These are phyloP conservation scores for Opisthograptis luteolata DNA, from an alignment of 2,888 invertebrate genomes.

Conservation along the genomic window DNA sequence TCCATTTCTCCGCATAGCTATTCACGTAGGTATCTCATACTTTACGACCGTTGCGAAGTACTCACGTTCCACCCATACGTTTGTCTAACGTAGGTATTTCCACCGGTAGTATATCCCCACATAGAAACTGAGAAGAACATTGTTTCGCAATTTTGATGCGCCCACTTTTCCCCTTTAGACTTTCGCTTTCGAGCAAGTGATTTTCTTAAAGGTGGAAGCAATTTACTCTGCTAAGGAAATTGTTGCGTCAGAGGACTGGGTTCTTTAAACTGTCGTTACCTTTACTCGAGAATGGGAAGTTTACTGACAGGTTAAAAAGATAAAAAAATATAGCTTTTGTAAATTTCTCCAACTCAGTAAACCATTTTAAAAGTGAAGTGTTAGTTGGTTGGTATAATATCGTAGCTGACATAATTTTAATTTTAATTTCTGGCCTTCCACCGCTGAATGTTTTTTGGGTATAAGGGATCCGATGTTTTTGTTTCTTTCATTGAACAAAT, in stretches of 20 bases:
- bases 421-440: no score
- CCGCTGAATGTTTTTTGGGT: no score
- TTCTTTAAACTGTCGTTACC: conserved; percentile 9
- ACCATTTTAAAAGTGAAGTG: no score
- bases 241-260: conserved; percentile 12
- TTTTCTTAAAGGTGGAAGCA: conserved; percentile 19
- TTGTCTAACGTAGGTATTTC: conserved; percentile 11
- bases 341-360: no score
- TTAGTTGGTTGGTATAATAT: no score
- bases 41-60: conserved; percentile 31
- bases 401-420: no score
- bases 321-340: no score
- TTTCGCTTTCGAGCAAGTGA: conserved; percentile 30
- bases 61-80: conserved; percentile 25
- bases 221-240: conserved; percentile 14
- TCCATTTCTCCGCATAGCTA: neutral
- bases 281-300: no score
- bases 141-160: conserved; percentile 27
- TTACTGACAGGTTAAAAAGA: no score
- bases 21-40: conserved; percentile 37
- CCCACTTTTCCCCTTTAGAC: conserved; percentile 28
- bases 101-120: no score
- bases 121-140: conserved; percentile 19
- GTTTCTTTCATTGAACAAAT: no score
- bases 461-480: no score